A percentile compares a stretch with the other conserved stretches of the same genome.
Conservation (phyloP, 2,888 invertebrate species). For the Lasioglossum leucozonium region DNA sequence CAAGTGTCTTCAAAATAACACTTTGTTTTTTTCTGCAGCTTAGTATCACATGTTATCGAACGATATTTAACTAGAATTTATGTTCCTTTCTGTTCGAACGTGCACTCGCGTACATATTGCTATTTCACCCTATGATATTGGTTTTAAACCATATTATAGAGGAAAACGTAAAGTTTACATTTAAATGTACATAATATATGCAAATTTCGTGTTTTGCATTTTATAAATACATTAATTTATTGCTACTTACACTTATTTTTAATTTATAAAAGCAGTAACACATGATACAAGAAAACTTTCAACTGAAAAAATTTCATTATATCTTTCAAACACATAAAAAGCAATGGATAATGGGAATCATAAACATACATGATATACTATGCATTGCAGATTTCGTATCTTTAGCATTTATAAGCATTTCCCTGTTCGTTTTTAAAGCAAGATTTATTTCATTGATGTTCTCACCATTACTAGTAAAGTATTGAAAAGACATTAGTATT, state of each 20-base stretch:
- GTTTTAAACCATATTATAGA: constrained; percentile 7
- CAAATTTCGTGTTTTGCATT: constrained; percentile 25
- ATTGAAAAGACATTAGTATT: not conserved
- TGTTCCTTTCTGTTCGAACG: constrained; percentile 4
- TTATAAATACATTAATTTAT: constrained; percentile 39
- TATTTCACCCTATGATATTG: not conserved
- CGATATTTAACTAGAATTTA: constrained; percentile 16
- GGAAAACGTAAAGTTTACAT: not conserved
- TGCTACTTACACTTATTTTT: not conserved
- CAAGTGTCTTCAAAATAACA: constrained; percentile 8
- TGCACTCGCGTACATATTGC: not conserved
- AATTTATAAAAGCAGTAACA: constrained; percentile 2
- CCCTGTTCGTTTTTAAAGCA: constrained; percentile 6
- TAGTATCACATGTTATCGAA: not conserved
- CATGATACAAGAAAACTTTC: not conserved
- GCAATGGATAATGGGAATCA: constrained; percentile 15
- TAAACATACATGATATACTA: constrained; percentile 1
- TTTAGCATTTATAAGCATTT: constrained; percentile 58
- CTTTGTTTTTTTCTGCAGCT: not conserved
- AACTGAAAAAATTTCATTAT: not conserved
- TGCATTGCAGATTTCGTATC: constrained; percentile 4
- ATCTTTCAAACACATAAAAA: constrained; percentile 2
- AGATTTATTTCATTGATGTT: not conserved
- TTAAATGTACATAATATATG: constrained; percentile 37
- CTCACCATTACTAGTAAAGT: not conserved